These are phyloP conservation scores for Peromyscus attwateri DNA, from an alignment of 2,797 vertebrate species.

Conservation along the genomic window DNA sequence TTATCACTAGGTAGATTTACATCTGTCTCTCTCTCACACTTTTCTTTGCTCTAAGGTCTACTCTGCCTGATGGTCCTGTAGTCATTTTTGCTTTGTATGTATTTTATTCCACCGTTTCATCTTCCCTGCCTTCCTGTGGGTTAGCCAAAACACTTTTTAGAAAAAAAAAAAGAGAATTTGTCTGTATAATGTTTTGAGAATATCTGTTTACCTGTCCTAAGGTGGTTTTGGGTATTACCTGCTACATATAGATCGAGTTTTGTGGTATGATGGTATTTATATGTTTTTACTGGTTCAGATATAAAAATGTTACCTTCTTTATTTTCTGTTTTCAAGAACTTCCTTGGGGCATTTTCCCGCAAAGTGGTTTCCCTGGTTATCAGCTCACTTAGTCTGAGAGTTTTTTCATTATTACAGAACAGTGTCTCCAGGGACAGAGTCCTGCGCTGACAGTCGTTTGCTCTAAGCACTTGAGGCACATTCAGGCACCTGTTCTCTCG, in stretches of 20 bases:
- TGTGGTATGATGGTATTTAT: background rate
- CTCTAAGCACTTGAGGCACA: background rate
- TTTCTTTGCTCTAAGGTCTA: background rate
- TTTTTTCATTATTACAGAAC: background rate
- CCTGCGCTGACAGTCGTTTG: background rate
- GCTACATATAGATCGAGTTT: background rate
- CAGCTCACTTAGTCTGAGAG: background rate
- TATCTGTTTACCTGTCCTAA: background rate
- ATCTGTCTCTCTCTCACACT: background rate
- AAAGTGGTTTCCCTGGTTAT: background rate
- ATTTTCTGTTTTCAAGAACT: constrained; percentile 10
- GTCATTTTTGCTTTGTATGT: constrained; percentile 11
- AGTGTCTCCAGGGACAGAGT: background rate
- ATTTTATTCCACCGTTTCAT: background rate
- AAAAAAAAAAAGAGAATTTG: background rate
- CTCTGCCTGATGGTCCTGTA: background rate
- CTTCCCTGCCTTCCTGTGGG: background rate
- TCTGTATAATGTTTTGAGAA: background rate
- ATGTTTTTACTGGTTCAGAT: background rate
- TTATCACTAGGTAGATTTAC: constrained; percentile 45
- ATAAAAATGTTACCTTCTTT: background rate
- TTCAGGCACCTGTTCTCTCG: background rate
- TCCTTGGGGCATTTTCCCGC: background rate
- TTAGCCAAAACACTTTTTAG: background rate
- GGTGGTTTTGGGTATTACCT: background rate